Base-by-base conservation (phyloP, 2,888 invertebrate genomes). In the Ormyrus labotus region DNA sequence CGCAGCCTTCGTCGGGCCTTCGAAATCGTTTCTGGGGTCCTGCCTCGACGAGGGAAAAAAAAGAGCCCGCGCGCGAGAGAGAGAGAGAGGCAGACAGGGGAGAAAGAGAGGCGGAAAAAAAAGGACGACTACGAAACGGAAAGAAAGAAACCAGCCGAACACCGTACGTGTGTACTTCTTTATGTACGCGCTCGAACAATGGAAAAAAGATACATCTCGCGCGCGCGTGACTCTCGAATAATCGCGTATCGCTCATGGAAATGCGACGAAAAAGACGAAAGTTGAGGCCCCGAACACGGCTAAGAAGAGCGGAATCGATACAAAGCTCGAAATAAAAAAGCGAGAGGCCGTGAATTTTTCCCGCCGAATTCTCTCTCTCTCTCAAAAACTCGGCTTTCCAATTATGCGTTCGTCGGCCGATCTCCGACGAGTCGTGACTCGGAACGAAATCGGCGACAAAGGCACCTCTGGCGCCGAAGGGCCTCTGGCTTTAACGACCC, bases 171-270 rank as follows among this genome's bases (percentile, higher is more conserved):
- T 77, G 70, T 65, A 74, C 77, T 82, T 80, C 75, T 82, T 82
- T 82, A 80, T 80, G 70, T 74, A 67, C 76, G 79, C 77, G 76
- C n/a, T 19, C 61, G 70, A 82, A 79, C 82, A 82, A 82, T 82
- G 82, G 82, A 78, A 80, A 77, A 80, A 80, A 80, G 79, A 80
- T 80, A 67, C 79, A 80, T 77, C 79, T 80, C 68, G 73, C 69
- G 53, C 70, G 67, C 68, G 80, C 68, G 78, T 78, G 78, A 80
- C 77, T 82, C 69, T 72, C 73, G 64, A 68, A 81, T 79, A 73
- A 81, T 81, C 72, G 79, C 58, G 63, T 67, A 72, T 78, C 68
- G 75, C 72, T 81, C 74, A 61, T 71, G 78, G 60, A 81, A 81
- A 81, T 70, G 61, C 69, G 64, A 69, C 57, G 69, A 68, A 77